A percentile compares a stretch with the other conserved stretches of the same genome.
Evolutionary conservation across 2,113 vertebrate species (phyloP).

Genomic region (Serinus canaria): DNA sequence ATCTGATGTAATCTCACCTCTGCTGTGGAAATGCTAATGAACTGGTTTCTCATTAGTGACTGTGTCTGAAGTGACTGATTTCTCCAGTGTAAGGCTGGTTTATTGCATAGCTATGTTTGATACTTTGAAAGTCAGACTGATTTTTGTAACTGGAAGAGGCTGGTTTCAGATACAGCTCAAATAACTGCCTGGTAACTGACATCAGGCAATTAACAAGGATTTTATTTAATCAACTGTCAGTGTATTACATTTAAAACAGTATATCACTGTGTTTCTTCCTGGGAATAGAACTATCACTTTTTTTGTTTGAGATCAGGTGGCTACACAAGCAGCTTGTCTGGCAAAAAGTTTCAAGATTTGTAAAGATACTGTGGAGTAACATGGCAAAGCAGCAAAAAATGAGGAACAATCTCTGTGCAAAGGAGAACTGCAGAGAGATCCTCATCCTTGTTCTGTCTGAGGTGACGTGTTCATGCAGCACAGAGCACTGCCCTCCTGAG

Average conservation of each 20-base stretch:
- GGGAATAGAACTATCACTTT: neutral
- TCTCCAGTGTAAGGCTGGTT: neutral
- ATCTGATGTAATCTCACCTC: neutral
- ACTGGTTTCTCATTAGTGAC: neutral
- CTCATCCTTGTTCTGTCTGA: neutral
- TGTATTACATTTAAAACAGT: neutral
- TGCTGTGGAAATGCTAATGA: neutral
- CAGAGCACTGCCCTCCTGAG: neutral
- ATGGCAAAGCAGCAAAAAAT: neutral
- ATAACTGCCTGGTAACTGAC: neutral
- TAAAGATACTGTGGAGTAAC: neutral
- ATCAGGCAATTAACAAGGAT: neutral
- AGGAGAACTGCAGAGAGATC: neutral
- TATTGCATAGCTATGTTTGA: neutral
- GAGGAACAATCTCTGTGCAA: neutral
- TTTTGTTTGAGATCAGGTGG: neutral
- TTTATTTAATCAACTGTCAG: neutral
- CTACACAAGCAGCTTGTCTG: neutral
- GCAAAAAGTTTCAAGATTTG: neutral
- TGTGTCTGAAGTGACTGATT: neutral
- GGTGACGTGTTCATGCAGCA: neutral
- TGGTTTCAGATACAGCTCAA: slow-evolving; percentile 17
- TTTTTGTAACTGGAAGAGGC: neutral
- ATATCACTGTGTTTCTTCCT: neutral
- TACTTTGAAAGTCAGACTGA: neutral